These are phyloP conservation scores for Crotalus tigris DNA, from an alignment of 2,113 vertebrate genomes.

Conservation along the genomic window DNA sequence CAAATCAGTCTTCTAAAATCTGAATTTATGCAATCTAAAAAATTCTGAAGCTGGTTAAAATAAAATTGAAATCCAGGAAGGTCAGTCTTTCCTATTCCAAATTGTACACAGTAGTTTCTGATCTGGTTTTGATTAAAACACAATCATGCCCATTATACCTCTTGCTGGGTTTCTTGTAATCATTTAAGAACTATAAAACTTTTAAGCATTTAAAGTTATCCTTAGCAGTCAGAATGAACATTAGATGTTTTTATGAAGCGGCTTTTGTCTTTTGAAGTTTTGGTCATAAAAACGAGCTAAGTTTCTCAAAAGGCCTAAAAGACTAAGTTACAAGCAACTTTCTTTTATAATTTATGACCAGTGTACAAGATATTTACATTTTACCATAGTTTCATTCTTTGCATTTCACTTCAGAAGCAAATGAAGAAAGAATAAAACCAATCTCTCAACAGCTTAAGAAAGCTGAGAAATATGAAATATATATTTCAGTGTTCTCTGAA, in stretches of 20 bases:
- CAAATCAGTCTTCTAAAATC: not conserved
- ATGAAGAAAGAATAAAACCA: conserved; percentile 41
- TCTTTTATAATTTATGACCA: conserved; percentile 49
- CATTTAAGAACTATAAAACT: conserved; percentile 62
- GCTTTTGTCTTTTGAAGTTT: conserved; percentile 62
- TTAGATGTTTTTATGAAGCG: conserved; percentile 58
- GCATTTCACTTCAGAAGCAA: conserved; percentile 50
- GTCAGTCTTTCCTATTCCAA: not conserved
- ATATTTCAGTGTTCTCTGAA: not conserved
- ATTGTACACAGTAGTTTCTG: conserved; percentile 36
- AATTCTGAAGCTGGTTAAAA: not conserved
- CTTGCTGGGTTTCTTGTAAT: conserved; percentile 60
- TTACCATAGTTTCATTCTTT: conserved; percentile 49
- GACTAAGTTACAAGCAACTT: conserved; percentile 57
- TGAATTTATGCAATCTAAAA: not conserved
- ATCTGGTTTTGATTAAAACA: conserved; percentile 41
- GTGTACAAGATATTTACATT: conserved; percentile 50
- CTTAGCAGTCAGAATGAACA: conserved; percentile 55
- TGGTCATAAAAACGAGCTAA: conserved; percentile 53
- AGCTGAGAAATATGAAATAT: not conserved
- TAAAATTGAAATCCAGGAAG: not conserved
- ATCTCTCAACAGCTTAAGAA: not conserved
- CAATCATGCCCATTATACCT: conserved; percentile 59
- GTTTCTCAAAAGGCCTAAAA: conserved; percentile 53
- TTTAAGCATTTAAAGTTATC: conserved; percentile 62